phyloP scores from a whole-genome alignment of 53 echinoderm and acorn worm genomes.

The Henricia sp. region DNA sequence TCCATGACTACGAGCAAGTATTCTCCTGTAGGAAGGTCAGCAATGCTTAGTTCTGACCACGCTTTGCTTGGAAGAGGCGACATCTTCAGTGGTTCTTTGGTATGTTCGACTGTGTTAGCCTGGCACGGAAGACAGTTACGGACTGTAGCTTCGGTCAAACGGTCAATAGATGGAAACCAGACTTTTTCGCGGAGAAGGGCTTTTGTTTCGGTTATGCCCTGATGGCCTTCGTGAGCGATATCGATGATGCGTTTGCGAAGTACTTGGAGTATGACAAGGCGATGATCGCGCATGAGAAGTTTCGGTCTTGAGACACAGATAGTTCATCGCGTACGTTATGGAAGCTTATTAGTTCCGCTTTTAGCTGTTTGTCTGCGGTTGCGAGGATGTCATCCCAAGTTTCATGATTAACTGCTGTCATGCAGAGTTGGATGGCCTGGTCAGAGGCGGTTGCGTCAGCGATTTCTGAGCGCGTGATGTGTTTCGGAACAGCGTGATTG shows the following conservation, averaged over 20 bases:
- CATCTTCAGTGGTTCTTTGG: conserved; percentile 66
- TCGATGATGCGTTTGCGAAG: conserved; percentile 37
- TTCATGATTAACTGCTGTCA: not conserved
- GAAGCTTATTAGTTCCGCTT: conserved; percentile 42
- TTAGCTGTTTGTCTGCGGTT: not conserved
- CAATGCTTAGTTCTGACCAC: conserved; percentile 74
- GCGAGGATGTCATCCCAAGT: conserved; percentile 23
- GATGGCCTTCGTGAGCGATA: conserved; percentile 69
- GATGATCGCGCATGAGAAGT: conserved; percentile 41
- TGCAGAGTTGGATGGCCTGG: conserved; percentile 33
- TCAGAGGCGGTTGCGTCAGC: conserved; percentile 37
- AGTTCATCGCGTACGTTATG: conserved; percentile 62
- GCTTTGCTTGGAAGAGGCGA: conserved; percentile 59
- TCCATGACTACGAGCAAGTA: conserved; percentile 72
- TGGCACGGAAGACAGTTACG: conserved; percentile 68
- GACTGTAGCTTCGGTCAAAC: conserved; percentile 52
- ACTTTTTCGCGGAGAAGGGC: conserved; percentile 73
- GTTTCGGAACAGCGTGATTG: conserved; percentile 39
- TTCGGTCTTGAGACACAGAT: conserved; percentile 28
- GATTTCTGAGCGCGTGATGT: conserved; percentile 33
- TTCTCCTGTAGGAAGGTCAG: conserved; percentile 67
- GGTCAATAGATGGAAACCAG: conserved; percentile 77
- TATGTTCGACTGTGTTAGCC: conserved; percentile 56
- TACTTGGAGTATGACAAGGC: conserved; percentile 13
- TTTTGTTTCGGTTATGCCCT: conserved; percentile 74